phyloP scores from a whole-genome alignment of 2,888 invertebrate species.

The Heliconius erato region DNA sequence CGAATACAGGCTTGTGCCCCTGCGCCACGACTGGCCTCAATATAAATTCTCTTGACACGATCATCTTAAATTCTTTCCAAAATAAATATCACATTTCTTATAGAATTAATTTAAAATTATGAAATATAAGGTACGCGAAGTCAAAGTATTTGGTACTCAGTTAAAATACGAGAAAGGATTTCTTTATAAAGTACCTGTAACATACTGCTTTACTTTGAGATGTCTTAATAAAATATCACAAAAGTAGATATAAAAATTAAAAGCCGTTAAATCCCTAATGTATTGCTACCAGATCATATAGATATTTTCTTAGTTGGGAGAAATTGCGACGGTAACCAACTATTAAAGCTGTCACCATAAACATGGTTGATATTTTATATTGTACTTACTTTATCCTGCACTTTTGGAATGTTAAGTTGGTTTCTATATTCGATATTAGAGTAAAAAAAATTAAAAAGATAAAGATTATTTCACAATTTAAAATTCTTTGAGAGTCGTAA shows the following conservation, averaged over 20 bases:
- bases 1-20: too few relatives aligned
- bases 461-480: too few relatives aligned
- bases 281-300: constrained; percentile 53
- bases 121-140: background rate
- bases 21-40: background rate
- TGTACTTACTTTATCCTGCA: constrained; percentile 69
- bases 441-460: constrained; percentile 45
- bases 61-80: too few relatives aligned
- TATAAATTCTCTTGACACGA: background rate
- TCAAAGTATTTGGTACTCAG: constrained; percentile 10
- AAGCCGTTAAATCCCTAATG: constrained; percentile 55
- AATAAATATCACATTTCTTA: background rate
- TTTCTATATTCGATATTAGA: constrained; percentile 50
- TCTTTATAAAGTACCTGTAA: constrained; percentile 34
- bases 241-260: constrained; percentile 51
- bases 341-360: constrained; percentile 62
- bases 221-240: constrained; percentile 51
- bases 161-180: constrained; percentile 31
- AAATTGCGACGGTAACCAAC: constrained; percentile 57
- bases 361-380: constrained; percentile 71
- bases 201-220: constrained; percentile 47
- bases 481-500: too few relatives aligned
- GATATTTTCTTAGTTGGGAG: constrained; percentile 55
- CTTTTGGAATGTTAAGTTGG: constrained; percentile 67
- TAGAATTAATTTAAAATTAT: constrained; percentile 7